These are phyloP conservation scores for Myripristis jacobus DNA, from an alignment of 2,797 vertebrate genomes.

Conservation along the genomic window DNA sequence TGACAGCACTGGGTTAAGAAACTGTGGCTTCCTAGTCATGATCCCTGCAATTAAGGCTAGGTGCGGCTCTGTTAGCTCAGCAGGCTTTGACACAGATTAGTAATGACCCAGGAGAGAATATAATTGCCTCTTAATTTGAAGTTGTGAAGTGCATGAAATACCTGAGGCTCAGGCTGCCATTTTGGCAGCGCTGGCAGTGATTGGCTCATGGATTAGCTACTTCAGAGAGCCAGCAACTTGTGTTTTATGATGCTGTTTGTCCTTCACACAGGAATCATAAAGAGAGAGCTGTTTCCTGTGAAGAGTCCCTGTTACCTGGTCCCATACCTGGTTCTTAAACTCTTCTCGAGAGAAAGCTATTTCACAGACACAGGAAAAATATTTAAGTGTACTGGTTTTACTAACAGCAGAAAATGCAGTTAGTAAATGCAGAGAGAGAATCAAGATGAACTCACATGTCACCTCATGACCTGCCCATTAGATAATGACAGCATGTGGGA, in stretches of 20 bases:
- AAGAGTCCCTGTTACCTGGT: background rate
- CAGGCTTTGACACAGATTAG: constrained; percentile 65
- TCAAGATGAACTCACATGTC: too few species aligned
- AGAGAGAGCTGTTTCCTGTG: constrained; percentile 8
- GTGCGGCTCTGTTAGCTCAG: constrained; percentile 73
- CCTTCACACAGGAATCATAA: constrained; percentile 3
- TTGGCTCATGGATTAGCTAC: constrained; percentile 59
- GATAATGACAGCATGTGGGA: constrained; percentile 19
- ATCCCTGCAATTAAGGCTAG: constrained; percentile 80
- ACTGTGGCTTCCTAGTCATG: constrained; percentile 65
- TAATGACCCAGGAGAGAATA: constrained; percentile 77
- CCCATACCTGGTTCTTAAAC: too few species aligned
- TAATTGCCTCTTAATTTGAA: constrained; percentile 82
- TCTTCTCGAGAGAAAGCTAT: background rate
- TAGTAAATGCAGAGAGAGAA: too few species aligned
- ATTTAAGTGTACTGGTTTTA: too few species aligned
- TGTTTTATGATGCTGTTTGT: constrained; percentile 36
- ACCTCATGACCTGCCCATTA: background rate
- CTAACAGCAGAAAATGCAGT: too few species aligned
- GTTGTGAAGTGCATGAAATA: constrained; percentile 77
- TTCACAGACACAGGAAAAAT: background rate
- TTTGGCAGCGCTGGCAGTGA: constrained; percentile 48
- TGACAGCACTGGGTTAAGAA: constrained; percentile 65
- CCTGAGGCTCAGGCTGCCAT: constrained; percentile 70
- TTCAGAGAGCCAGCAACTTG: constrained; percentile 14